phyloP scores from a whole-genome alignment of 2,797 vertebrate species.

The Mormyrops attenuatus region DNA sequence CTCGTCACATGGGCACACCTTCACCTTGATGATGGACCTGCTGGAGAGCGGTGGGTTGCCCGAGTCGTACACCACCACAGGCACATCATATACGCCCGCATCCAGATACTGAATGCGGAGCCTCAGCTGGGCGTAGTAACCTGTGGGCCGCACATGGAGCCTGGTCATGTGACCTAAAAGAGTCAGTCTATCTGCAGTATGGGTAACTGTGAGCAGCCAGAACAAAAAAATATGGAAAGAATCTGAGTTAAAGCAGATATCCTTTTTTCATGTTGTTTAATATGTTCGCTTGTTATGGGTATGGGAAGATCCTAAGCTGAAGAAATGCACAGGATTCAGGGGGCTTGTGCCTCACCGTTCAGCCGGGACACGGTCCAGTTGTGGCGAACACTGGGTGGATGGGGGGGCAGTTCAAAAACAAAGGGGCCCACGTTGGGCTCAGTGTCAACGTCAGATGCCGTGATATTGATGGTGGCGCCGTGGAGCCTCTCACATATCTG shows the following conservation, averaged over 20 bases:
- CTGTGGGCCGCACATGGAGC: conserved; percentile 47
- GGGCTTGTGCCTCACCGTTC: conserved; percentile 64
- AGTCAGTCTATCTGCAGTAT: neutral
- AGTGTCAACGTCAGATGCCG: conserved; percentile 79
- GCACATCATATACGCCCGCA: conserved; percentile 80
- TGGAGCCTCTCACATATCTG: conserved; percentile 85
- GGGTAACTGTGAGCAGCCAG: neutral
- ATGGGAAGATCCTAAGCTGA: neutral
- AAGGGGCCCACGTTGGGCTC: conserved; percentile 93
- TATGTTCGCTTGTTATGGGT: neutral
- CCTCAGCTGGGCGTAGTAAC: conserved; percentile 85
- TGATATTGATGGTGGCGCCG: conserved; percentile 84
- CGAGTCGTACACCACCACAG: conserved; percentile 85
- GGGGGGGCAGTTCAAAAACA: conserved; percentile 86
- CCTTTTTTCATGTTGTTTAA: neutral
- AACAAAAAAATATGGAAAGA: neutral
- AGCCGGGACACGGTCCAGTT: conserved; percentile 95
- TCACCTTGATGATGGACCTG: conserved; percentile 84
- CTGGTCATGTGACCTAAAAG: neutral
- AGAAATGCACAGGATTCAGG: neutral
- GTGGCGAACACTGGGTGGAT: conserved; percentile 74
- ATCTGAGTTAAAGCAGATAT: neutral
- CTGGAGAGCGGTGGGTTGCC: conserved; percentile 94
- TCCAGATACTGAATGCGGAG: conserved; percentile 85
- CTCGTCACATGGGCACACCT: conserved; percentile 91